phyloP scores from a whole-genome alignment of 1,140 invertebrate species.

The Sitophilus oryzae region DNA sequence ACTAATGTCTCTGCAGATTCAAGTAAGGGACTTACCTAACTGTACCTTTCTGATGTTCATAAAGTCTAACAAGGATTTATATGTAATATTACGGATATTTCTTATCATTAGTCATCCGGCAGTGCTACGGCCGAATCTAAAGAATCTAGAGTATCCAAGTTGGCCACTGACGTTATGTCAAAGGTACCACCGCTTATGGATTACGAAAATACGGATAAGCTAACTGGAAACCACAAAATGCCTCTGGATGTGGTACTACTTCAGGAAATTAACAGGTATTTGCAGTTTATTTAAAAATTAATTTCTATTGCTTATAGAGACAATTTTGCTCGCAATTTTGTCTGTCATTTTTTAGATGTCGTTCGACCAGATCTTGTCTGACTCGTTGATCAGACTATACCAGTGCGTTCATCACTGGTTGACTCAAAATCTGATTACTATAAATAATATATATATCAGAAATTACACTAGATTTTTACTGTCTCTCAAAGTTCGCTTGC shows the following conservation, averaged over 20 bases:
- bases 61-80: not conserved
- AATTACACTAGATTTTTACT: no score
- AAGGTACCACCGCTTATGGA: conserved; percentile 69
- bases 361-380: no score
- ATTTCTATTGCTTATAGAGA: no score
- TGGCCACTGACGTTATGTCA: conserved; percentile 62
- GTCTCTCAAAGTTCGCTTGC: no score
- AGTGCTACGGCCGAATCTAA: conserved; percentile 52
- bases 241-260: conserved; percentile 76
- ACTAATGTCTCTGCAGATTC: conserved; percentile 71
- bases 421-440: no score
- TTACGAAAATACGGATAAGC: conserved; percentile 64
- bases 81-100: not conserved
- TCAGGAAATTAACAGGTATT: conserved; percentile 64
- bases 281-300: not conserved
- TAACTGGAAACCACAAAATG: conserved; percentile 63
- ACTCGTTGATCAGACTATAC: no score
- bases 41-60: not conserved
- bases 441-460: no score
- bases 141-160: conserved; percentile 54
- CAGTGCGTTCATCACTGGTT: no score
- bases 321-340: not conserved
- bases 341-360: not conserved
- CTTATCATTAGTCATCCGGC: conserved; percentile 40
- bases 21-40: conserved; percentile 36